Evolutionary conservation across 2,888 invertebrate species (phyloP).

Genomic region (Lithophane ornitopus): DNA sequence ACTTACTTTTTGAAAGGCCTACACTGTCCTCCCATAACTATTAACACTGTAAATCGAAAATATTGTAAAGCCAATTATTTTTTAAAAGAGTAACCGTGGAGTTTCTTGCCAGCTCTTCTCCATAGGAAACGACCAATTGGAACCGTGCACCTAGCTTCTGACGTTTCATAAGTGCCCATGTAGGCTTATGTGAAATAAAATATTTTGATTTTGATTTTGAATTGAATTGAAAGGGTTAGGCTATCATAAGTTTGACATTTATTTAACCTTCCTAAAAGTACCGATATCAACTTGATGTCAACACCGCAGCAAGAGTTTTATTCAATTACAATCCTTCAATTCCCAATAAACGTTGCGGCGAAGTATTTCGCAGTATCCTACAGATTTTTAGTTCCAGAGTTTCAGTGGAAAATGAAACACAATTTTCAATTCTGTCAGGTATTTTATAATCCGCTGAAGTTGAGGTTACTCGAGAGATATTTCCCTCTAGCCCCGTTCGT

Average conservation of each 20-base stretch:
- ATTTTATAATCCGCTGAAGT: slow-evolving; percentile 62
- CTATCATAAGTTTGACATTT: neutral
- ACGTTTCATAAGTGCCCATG: too few relatives aligned
- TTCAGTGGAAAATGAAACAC: slow-evolving; percentile 48
- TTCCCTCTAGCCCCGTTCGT: slow-evolving; percentile 66
- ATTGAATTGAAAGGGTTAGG: too few relatives aligned
- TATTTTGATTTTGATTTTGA: too few relatives aligned
- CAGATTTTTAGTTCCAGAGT: slow-evolving; percentile 49
- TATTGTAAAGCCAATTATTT: too few relatives aligned
- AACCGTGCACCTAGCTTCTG: too few relatives aligned
- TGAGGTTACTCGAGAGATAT: slow-evolving; percentile 61
- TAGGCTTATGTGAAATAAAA: too few relatives aligned
- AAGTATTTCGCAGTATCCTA: slow-evolving; percentile 31
- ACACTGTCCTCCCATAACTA: too few relatives aligned
- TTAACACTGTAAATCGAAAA: too few relatives aligned
- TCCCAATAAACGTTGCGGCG: slow-evolving; percentile 4
- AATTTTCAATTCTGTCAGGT: slow-evolving; percentile 60
- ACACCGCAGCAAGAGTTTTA: slow-evolving; percentile 16
- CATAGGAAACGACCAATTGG: too few relatives aligned
- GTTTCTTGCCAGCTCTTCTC: too few relatives aligned
- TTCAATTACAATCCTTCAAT: slow-evolving; percentile 44
- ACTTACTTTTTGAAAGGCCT: too few relatives aligned
- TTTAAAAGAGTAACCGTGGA: too few relatives aligned
- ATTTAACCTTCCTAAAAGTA: neutral
- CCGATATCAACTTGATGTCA: neutral